Conservation (phyloP, 2,113 vertebrate genomes). For the Entomyzon cyanotis region DNA sequence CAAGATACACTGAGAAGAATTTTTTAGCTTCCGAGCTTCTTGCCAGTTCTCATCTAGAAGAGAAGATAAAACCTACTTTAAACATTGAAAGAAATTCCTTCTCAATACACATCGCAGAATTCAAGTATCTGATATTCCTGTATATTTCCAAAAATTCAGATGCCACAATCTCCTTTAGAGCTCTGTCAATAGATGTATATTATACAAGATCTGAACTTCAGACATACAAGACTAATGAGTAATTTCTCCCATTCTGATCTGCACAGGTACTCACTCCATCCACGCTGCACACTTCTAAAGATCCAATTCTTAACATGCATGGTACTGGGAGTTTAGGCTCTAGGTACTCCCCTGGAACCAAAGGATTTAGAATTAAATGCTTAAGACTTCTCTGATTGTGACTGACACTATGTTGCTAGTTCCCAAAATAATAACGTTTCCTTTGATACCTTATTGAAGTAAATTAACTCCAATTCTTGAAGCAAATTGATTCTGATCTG, state of each 20-base stretch:
- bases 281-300: not conserved
- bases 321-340: not conserved
- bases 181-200: not conserved
- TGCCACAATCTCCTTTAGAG: fast-evolving
- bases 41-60: conserved; percentile 90
- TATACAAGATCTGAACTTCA: not conserved
- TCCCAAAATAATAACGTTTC: not conserved
- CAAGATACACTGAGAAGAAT: conserved; percentile 88
- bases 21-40: conserved; percentile 83
- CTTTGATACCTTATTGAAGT: not conserved
- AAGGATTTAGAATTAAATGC: not conserved
- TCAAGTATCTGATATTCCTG: not conserved
- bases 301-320: not conserved
- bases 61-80: not conserved
- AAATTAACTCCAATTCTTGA: not conserved
- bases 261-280: not conserved
- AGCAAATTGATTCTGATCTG: not conserved
- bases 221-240: not conserved
- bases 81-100: not conserved
- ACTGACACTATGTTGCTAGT: not conserved
- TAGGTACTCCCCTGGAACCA: not conserved
- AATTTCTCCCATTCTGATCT: not conserved
- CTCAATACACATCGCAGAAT: not conserved
- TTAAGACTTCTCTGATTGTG: not conserved
- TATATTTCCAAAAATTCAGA: not conserved